These are phyloP conservation scores for Portunus trituberculatus DNA, from an alignment of 1,140 invertebrate genomes.

Conservation along the genomic window DNA sequence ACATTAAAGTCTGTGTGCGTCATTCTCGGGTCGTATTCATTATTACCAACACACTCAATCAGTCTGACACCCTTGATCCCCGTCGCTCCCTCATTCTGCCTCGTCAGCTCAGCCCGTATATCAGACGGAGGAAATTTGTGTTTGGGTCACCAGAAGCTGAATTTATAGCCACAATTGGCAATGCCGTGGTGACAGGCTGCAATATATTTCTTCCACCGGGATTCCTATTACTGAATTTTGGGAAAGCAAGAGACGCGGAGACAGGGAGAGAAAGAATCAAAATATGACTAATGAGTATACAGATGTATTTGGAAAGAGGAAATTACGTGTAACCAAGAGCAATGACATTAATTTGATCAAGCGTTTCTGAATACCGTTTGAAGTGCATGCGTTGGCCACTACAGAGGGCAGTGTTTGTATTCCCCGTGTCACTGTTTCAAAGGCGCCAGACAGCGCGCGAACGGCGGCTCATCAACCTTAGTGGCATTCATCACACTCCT, in stretches of 20 bases:
- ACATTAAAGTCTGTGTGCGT: not conserved
- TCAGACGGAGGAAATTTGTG: not conserved
- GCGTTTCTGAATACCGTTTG: no score
- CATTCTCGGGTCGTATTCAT: not conserved
- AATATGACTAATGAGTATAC: not conserved
- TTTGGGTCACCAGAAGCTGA: not conserved
- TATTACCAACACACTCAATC: slow-evolving; percentile 4
- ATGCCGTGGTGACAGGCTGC: not conserved
- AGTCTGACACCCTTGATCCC: not conserved
- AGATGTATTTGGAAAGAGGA: not conserved
- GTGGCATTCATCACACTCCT: no score
- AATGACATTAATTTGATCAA: no score
- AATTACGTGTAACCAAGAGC: not conserved
- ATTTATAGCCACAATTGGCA: not conserved
- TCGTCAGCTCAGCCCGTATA: not conserved
- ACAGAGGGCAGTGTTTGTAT: no score
- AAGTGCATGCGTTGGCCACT: no score
- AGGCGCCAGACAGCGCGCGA: no score
- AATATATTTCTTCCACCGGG: not conserved
- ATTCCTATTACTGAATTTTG: not conserved
- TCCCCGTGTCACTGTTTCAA: no score
- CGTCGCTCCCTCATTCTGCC: not conserved
- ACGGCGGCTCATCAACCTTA: no score
- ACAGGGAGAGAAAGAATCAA: not conserved
- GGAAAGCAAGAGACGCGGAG: not conserved